Conservation (phyloP, 2,797 vertebrate genomes). For the Phaenicophaeus curvirostris region DNA sequence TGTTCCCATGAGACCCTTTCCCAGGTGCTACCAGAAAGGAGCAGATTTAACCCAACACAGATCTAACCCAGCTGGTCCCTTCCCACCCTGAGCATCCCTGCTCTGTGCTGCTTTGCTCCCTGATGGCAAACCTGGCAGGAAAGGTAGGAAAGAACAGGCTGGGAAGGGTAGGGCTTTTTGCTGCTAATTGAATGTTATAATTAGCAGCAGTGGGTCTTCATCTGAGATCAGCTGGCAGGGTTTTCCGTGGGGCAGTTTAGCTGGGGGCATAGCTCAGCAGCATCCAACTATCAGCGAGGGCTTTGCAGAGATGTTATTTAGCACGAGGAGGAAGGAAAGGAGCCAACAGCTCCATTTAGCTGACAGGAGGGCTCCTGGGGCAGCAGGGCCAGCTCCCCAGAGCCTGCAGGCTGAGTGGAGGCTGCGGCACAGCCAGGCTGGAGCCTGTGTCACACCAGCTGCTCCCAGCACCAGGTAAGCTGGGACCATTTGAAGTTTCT, state of each 20-base stretch:
- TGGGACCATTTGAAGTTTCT: accelerated
- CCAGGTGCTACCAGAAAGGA: neutral
- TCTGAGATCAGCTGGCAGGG: neutral
- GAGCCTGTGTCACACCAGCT: neutral
- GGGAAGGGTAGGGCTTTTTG: neutral
- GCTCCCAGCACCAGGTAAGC: neutral
- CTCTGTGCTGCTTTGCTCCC: accelerated
- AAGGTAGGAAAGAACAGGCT: neutral
- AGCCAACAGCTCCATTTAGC: neutral
- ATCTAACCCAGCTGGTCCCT: neutral
- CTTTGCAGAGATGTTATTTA: neutral
- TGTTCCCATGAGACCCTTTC: neutral
- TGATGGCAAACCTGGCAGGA: neutral
- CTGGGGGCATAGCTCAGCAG: neutral
- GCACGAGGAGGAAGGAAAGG: neutral
- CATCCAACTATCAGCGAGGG: neutral
- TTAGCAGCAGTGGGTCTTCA: neutral
- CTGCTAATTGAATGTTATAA: neutral
- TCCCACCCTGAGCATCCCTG: neutral
- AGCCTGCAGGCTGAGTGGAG: neutral
- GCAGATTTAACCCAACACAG: neutral
- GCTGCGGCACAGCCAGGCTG: neutral
- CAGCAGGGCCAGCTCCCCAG: accelerated
- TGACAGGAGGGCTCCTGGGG: neutral
- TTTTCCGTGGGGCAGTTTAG: accelerated